Evolutionary conservation across 2,888 invertebrate species (phyloP).

Genomic region (Nebria salina): DNA sequence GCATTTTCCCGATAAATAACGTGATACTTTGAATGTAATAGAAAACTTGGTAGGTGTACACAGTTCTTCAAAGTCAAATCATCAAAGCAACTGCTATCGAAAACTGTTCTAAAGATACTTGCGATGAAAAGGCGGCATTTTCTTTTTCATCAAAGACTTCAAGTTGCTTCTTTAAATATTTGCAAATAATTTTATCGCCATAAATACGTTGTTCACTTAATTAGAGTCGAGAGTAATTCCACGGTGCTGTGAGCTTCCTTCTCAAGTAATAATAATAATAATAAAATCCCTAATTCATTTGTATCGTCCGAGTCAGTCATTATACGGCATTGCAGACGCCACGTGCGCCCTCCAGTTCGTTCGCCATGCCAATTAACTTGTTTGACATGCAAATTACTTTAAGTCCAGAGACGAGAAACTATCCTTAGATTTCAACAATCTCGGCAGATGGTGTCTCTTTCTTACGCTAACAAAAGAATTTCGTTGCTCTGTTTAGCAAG

Average conservation of each 20-base stretch:
- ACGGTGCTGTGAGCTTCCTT: slow-evolving; percentile 25
- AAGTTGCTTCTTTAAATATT: slow-evolving; percentile 6
- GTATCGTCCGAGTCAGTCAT: slow-evolving; percentile 16
- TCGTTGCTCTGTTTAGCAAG: neutral
- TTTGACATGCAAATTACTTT: slow-evolving; percentile 39
- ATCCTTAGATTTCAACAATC: slow-evolving; percentile 15
- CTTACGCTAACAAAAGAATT: neutral
- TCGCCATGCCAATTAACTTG: slow-evolving; percentile 24
- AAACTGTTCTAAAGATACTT: no score
- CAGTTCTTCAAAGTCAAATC: no score
- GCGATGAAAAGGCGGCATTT: neutral
- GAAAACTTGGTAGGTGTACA: no score
- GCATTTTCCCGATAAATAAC: no score
- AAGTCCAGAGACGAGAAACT: slow-evolving; percentile 7
- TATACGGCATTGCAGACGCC: neutral
- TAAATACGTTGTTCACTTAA: slow-evolving; percentile 15
- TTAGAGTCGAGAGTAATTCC: slow-evolving; percentile 15
- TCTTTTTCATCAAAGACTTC: slow-evolving; percentile 13
- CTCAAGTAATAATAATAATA: slow-evolving; percentile 14
- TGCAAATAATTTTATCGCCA: slow-evolving; percentile 7
- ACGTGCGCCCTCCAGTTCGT: neutral
- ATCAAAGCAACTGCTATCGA: no score
- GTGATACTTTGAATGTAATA: no score
- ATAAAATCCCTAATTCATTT: slow-evolving; percentile 40
- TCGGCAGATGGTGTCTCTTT: neutral